Base-by-base conservation (phyloP, 1,140 invertebrate species). In the Littorina saxatilis region DNA sequence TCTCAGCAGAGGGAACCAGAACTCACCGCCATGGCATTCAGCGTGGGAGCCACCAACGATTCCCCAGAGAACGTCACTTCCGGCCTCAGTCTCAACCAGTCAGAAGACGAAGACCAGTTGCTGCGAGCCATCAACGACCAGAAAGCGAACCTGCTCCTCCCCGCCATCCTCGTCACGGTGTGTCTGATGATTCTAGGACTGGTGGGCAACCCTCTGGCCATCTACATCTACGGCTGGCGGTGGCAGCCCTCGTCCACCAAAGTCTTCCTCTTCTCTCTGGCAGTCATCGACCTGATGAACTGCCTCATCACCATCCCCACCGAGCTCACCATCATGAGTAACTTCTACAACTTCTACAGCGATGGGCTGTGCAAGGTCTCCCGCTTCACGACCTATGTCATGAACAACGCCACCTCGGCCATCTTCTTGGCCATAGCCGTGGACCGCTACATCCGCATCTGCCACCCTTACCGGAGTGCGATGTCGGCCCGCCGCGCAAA, bases 381-480 rank as follows among this genome's bases (percentile, higher is more conserved):
- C 3, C 61, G 88, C n/a, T 88, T 88, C 73, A 77, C 87, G 13
- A 84, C 85, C 23, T 90, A 86, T 80, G 85, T 87, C 74, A 85
- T 86, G 47, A 86, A 83, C 40, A 84, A 87, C 52, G 82, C 87
- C n/a, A 85, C 86, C 15, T 74, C 84, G 17, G 68, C 84, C 1
- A 79, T 88, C 23, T 77, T 91, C 15, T 79, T 91, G 7, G 66
- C 87, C 47, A 91, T 91, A 39, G 86, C 88, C 37, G 78, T 87
- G 37, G 90, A 91, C 73, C 75, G 90, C 23, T 91, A 87, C 81
- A 73, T 87, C 32, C 88, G 88, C 73, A 88, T 91, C n/a, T 88
- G 89, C 61, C 73, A 84, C 63, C 90, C 89, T 0, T 79, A 85
- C 35, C 75, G 83, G 7, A 78, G 70, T 35, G 66, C 85, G 7